phyloP scores from a whole-genome alignment of 2,797 vertebrate genomes.

The Ispidina lecontei region DNA sequence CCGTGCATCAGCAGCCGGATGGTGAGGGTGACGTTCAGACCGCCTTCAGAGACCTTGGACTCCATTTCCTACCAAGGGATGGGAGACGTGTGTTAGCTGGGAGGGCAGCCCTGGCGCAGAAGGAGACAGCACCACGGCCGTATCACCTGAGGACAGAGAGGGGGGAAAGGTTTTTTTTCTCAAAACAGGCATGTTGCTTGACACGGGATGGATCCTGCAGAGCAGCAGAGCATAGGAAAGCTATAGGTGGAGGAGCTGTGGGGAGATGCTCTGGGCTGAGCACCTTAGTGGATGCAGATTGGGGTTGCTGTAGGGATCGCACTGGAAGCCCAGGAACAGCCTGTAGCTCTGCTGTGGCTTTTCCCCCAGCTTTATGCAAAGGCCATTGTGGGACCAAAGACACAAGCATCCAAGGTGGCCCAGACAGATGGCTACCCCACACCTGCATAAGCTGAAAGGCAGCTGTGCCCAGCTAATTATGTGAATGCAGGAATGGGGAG shows the following conservation, averaged over 20 bases:
- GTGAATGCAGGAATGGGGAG: not conserved
- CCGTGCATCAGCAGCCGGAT: constrained; percentile 92
- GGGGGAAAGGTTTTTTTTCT: not conserved
- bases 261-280: not conserved
- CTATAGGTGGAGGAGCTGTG: not conserved
- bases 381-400: not conserved
- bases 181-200: rapidly evolving
- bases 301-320: rapidly evolving
- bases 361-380: not conserved
- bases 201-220: not conserved
- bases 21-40: constrained; percentile 96
- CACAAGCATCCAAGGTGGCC: rapidly evolving
- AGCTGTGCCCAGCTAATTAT: not conserved
- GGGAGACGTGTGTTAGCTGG: constrained; percentile 62
- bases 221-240: not conserved
- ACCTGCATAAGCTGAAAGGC: rapidly evolving
- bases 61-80: constrained; percentile 85
- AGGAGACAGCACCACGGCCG: constrained; percentile 48
- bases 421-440: not conserved
- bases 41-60: constrained; percentile 93
- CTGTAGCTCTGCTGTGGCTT: not conserved
- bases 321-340: not conserved
- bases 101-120: constrained; percentile 69
- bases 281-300: not conserved
- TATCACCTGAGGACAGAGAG: constrained; percentile 63